A percentile compares a stretch with the other conserved stretches of the same genome.
These are phyloP conservation scores for Brachionus rubens DNA, from an alignment of 1,140 invertebrate genomes.

Conservation along the genomic window DNA sequence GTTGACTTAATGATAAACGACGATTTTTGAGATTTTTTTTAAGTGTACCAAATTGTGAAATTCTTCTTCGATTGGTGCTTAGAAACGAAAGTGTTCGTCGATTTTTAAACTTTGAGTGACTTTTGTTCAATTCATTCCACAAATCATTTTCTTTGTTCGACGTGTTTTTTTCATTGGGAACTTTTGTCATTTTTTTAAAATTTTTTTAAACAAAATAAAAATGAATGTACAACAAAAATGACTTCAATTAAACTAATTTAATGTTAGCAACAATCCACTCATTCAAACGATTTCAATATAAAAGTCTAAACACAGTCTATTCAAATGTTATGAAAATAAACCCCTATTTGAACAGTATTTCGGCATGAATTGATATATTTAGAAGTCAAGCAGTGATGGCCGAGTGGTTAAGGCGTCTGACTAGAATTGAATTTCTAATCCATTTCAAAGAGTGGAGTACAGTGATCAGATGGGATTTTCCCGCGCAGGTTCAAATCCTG, in stretches of 20 bases:
- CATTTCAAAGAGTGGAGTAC: constrained; percentile 9
- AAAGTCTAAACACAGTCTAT: too few species aligned
- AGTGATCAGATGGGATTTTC: constrained; percentile 43
- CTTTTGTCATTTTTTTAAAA: constrained; percentile 7
- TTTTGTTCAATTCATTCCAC: neutral
- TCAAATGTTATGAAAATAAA: neutral
- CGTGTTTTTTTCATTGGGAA: constrained; percentile 8
- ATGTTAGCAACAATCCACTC: too few species aligned
- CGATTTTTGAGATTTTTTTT: constrained; percentile 19
- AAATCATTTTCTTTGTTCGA: constrained; percentile 18
- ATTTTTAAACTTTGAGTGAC: constrained; percentile 1
- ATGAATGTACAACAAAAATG: too few species aligned
- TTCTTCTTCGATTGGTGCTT: neutral
- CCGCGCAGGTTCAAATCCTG: constrained; percentile 45
- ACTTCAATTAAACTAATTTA: too few species aligned
- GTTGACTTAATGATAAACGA: neutral
- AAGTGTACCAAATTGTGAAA: neutral
- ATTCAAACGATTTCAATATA: too few species aligned
- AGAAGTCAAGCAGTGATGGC: constrained; percentile 16
- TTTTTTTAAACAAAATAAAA: neutral
- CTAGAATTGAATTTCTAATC: constrained; percentile 44
- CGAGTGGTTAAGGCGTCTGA: constrained; percentile 45
- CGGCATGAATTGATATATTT: neutral
- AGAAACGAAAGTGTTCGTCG: constrained; percentile 21
- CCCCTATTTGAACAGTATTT: neutral